phyloP scores from a whole-genome alignment of 2,888 invertebrate species.

The Apotomis capreana region DNA sequence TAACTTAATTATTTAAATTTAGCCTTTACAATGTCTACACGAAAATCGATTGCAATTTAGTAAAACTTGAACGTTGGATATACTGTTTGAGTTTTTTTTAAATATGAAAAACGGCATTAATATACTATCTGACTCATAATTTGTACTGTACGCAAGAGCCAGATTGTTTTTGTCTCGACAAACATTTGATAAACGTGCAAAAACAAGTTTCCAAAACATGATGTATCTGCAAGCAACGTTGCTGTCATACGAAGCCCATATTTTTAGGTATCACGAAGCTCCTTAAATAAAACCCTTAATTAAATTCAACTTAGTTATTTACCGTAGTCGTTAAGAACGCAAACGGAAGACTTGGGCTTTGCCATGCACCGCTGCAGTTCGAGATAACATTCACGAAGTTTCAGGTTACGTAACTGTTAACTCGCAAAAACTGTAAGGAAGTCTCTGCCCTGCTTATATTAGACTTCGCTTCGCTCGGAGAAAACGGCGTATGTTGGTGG shows the following conservation, averaged over 20 bases:
- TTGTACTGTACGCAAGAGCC: too few relatives aligned
- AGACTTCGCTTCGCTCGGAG: background rate
- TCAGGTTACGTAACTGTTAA: slow-evolving; percentile 49
- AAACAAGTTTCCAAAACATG: too few relatives aligned
- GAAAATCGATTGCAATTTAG: too few relatives aligned
- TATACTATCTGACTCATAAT: too few relatives aligned
- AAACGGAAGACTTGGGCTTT: slow-evolving; percentile 49
- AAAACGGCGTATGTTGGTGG: background rate
- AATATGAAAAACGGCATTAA: too few relatives aligned
- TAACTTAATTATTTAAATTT: background rate
- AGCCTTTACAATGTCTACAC: background rate
- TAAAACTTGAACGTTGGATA: too few relatives aligned
- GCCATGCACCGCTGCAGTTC: slow-evolving; percentile 52
- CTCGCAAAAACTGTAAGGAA: slow-evolving; percentile 34
- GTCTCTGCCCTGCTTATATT: slow-evolving; percentile 12
- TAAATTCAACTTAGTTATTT: background rate
- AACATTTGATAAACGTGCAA: too few relatives aligned
- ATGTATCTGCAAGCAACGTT: too few relatives aligned
- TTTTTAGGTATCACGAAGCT: too few relatives aligned
- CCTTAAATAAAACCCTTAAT: background rate
- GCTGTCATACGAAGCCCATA: too few relatives aligned
- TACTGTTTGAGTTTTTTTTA: too few relatives aligned
- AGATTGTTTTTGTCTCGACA: too few relatives aligned
- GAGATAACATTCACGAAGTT: slow-evolving; percentile 59
- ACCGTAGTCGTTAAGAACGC: slow-evolving; percentile 25